phyloP scores from a whole-genome alignment of 1,140 invertebrate genomes.

The Tachypleus tridentatus region DNA sequence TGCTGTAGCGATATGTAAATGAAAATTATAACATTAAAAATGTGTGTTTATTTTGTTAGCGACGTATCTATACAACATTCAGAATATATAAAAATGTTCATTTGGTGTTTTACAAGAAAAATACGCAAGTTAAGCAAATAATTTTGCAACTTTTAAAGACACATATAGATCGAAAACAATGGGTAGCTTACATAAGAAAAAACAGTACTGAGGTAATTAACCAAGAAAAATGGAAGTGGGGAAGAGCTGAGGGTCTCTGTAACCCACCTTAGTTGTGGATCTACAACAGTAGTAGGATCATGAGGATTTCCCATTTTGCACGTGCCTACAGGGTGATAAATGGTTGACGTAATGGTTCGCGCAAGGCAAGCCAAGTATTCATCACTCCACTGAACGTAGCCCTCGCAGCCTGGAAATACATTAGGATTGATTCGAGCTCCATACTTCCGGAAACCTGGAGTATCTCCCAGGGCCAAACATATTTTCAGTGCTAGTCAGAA shows the following conservation, averaged over 20 bases:
- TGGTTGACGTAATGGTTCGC: conserved; percentile 56
- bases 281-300: conserved; percentile 74
- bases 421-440: conserved; percentile 16
- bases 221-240: conserved; percentile 11
- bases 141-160: too few species aligned
- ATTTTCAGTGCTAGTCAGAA: conserved; percentile 21
- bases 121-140: too few species aligned
- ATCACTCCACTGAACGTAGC: conserved; percentile 57
- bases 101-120: too few species aligned
- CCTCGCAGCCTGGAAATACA: conserved; percentile 51
- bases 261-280: conserved; percentile 45
- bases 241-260: conserved; percentile 19
- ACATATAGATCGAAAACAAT: too few species aligned
- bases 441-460: conserved; percentile 17
- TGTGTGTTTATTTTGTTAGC: too few species aligned
- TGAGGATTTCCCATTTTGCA: conserved; percentile 83
- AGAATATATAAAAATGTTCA: too few species aligned
- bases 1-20: too few species aligned
- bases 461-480: conserved; percentile 19
- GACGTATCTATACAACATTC: too few species aligned
- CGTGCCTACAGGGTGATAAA: conserved; percentile 79
- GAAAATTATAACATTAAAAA: too few species aligned
- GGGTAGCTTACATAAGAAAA: too few species aligned
- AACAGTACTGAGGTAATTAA: too few species aligned
- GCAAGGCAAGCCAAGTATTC: conserved; percentile 75